Percentiles rank a stretch among this genome's conserved stretches.
Conservation (phyloP, 2,888 invertebrate genomes). For the Pyralis farinalis region DNA sequence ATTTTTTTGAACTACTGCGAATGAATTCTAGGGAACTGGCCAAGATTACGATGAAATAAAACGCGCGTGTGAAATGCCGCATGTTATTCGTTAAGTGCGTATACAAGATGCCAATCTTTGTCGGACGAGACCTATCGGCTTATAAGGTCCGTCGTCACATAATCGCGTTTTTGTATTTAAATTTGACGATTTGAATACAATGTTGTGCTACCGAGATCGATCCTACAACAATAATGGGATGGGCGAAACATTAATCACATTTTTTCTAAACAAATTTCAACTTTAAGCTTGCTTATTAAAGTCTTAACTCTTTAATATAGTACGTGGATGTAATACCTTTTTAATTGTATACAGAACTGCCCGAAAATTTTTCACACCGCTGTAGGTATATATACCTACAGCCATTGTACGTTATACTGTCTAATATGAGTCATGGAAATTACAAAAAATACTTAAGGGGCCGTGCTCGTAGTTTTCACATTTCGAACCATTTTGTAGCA, state of each 20-base stretch:
- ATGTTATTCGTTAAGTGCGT: constrained; percentile 41
- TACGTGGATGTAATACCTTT: constrained; percentile 10
- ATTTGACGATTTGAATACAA: constrained; percentile 78
- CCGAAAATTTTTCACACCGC: constrained; percentile 45
- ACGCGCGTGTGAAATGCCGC: constrained; percentile 5
- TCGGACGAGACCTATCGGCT: constrained; percentile 54
- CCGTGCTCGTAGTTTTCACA: too few relatives aligned
- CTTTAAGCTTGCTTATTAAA: background rate
- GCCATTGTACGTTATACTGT: constrained; percentile 38
- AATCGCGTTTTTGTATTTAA: constrained; percentile 80
- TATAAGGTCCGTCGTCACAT: constrained; percentile 68
- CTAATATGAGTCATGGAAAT: too few relatives aligned
- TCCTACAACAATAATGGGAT: constrained; percentile 54
- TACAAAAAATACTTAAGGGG: too few relatives aligned
- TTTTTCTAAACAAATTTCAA: constrained; percentile 11
- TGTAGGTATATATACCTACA: too few relatives aligned
- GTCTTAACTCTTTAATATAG: constrained; percentile 5
- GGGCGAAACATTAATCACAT: constrained; percentile 48
- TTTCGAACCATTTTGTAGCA: too few relatives aligned
- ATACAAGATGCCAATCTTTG: constrained; percentile 58
- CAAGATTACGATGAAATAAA: too few relatives aligned
- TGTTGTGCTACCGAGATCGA: constrained; percentile 67
- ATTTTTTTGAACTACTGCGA: too few relatives aligned
- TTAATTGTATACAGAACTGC: constrained; percentile 7
- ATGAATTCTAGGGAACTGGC: too few relatives aligned